Percentiles rank a stretch among this genome's conserved stretches.
Evolutionary conservation across 2,113 vertebrate genomes (phyloP).

Genomic region (Bubalus kerabau): DNA sequence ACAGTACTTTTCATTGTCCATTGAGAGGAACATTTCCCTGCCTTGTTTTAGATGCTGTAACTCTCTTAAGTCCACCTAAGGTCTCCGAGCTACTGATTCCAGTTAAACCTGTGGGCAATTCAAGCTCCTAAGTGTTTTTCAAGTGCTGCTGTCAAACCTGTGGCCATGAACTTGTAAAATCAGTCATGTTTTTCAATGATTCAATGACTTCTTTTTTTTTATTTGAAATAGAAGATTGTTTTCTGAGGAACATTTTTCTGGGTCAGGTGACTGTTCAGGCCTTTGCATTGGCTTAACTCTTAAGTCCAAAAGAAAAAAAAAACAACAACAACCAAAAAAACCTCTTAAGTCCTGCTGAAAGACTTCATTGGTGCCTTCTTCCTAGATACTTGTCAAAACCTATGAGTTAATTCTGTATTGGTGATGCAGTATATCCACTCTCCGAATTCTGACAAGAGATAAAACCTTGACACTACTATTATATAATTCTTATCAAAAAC

Average conservation of each 20-base stretch:
- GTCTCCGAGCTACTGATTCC: neutral
- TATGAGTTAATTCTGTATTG: neutral
- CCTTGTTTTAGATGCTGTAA: neutral
- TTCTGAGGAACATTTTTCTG: neutral
- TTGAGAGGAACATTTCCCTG: neutral
- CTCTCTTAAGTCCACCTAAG: neutral
- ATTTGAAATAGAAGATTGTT: neutral
- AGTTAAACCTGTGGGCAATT: neutral
- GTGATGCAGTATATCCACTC: neutral
- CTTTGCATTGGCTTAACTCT: neutral
- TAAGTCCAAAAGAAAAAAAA: neutral
- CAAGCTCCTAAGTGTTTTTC: neutral
- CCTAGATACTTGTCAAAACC: neutral
- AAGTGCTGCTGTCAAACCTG: neutral
- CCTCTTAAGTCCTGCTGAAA: neutral
- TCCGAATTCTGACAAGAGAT: neutral
- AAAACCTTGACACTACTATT: slow-evolving; percentile 8
- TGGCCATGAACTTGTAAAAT: neutral
- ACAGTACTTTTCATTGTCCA: neutral
- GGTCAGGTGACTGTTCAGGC: neutral
- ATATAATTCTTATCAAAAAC: neutral
- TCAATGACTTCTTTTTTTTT: neutral
- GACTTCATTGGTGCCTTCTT: neutral
- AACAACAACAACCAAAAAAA: neutral
- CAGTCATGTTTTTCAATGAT: neutral